phyloP scores from a whole-genome alignment of 1,140 invertebrate species.

The Delia radicum region DNA sequence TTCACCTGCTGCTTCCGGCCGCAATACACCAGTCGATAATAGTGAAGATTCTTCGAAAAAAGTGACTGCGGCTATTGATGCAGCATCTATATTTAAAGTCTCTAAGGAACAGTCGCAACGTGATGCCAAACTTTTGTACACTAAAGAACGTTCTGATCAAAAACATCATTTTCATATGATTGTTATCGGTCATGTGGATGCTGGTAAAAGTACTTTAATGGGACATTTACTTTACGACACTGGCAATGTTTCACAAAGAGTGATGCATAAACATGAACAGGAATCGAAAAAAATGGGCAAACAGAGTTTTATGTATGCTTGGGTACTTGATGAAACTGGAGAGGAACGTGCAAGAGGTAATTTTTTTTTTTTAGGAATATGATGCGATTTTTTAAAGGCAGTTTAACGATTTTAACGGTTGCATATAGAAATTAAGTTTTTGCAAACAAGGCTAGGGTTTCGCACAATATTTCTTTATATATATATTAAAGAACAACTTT shows the following conservation, averaged over 20 bases:
- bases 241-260: conserved; percentile 85
- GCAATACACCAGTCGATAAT: conserved; percentile 55
- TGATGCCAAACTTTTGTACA: conserved; percentile 61
- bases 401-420: no score
- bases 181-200: conserved; percentile 98
- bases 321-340: conserved; percentile 98
- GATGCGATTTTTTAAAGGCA: no score
- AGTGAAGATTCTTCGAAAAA: conserved; percentile 30
- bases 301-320: conserved; percentile 97
- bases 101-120: conserved; percentile 50
- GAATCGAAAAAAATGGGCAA: conserved; percentile 98
- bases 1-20: conserved; percentile 63
- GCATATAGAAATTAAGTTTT: no score
- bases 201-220: conserved; percentile 97
- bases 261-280: conserved; percentile 97
- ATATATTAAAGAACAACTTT: no score
- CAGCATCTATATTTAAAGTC: conserved; percentile 38
- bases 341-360: conserved; percentile 81
- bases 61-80: conserved; percentile 8
- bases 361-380: no score
- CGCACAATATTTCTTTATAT: no score
- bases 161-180: conserved; percentile 92
- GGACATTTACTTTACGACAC: conserved; percentile 89
- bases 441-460: no score
- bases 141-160: conserved; percentile 69